These are phyloP conservation scores for Drosophila silvestris DNA, from an alignment of 2,888 invertebrate genomes.

Conservation along the genomic window DNA sequence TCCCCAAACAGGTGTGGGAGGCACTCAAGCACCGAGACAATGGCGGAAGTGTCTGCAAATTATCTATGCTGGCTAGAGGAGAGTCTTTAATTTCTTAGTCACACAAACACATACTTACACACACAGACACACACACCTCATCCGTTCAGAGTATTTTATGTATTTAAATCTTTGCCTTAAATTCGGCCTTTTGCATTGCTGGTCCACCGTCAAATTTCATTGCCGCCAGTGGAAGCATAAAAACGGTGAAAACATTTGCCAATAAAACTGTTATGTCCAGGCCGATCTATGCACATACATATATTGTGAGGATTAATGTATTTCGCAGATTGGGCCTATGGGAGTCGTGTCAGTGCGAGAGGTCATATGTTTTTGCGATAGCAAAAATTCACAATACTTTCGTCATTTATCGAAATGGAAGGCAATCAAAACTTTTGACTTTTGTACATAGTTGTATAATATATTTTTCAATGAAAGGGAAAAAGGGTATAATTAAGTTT, in stretches of 20 bases:
- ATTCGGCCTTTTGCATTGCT: conserved; percentile 35
- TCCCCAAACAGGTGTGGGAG: conserved; percentile 17
- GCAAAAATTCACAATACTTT: neutral
- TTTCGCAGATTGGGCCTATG: conserved; percentile 30
- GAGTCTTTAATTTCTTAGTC: neutral
- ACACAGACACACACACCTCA: neutral
- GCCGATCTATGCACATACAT: conserved; percentile 25
- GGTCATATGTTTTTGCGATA: conserved; percentile 1
- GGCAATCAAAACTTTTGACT: neutral
- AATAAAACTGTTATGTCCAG: conserved; percentile 33
- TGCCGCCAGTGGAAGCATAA: conserved; percentile 54
- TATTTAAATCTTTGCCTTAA: conserved; percentile 36
- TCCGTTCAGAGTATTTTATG: conserved; percentile 3
- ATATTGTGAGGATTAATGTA: conserved; percentile 23
- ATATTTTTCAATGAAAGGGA: neutral
- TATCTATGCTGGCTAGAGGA: conserved; percentile 59
- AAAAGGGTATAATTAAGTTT: neutral
- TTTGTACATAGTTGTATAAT: neutral
- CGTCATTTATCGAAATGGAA: neutral
- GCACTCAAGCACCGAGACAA: neutral
- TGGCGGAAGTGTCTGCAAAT: conserved; percentile 55
- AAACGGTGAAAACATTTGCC: conserved; percentile 23
- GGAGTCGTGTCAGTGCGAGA: conserved; percentile 28
- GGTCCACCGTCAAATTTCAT: conserved; percentile 57
- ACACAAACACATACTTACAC: neutral